These are phyloP conservation scores for Sitta carolinensis DNA, from an alignment of 2,797 vertebrate species.

Conservation along the genomic window DNA sequence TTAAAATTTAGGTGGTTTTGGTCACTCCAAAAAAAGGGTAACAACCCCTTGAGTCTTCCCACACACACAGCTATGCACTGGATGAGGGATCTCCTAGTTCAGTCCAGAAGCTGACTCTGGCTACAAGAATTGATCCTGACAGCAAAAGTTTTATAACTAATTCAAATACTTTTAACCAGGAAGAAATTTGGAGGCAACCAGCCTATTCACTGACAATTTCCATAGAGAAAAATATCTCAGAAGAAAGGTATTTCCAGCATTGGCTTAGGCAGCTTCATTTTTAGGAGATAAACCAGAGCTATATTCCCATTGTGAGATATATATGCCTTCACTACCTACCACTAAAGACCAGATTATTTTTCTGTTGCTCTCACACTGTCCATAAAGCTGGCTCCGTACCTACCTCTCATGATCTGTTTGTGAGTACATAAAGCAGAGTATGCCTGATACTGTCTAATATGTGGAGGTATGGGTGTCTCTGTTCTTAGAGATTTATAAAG, in stretches of 20 bases:
- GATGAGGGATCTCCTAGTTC: neutral
- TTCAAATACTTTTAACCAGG: neutral
- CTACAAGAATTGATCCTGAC: neutral
- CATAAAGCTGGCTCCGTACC: neutral
- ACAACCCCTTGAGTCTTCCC: neutral
- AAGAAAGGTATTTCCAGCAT: neutral
- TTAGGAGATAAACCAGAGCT: neutral
- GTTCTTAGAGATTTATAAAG: neutral
- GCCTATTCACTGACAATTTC: neutral
- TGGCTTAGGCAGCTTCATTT: neutral
- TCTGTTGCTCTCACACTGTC: neutral
- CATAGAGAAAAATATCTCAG: neutral
- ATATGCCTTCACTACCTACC: neutral
- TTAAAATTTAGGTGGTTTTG: neutral
- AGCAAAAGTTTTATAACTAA: neutral
- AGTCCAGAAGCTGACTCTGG: neutral
- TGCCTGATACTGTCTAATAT: neutral
- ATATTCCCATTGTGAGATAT: neutral
- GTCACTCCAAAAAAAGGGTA: neutral
- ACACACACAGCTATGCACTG: neutral
- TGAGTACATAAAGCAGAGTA: neutral
- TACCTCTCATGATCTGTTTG: neutral
- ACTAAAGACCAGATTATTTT: neutral
- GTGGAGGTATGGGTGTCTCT: neutral
- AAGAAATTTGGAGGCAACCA: neutral